phyloP scores from a whole-genome alignment of 2,113 vertebrate species.

The Mohoua ochrocephala region DNA sequence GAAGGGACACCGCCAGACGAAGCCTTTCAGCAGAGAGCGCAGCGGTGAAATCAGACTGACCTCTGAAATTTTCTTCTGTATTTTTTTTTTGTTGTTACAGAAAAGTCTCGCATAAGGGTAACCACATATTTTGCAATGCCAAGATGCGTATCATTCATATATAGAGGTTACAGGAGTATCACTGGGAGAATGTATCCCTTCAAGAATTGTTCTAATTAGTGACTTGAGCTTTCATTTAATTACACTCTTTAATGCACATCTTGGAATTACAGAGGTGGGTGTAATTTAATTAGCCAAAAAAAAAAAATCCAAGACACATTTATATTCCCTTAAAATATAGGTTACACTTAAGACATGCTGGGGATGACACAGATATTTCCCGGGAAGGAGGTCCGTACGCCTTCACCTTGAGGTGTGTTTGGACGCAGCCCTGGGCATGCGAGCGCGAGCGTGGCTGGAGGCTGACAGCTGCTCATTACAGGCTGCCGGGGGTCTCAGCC shows the following conservation, averaged over 20 bases:
- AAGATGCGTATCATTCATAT: not conserved
- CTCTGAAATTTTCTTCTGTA: not conserved
- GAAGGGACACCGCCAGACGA: not conserved
- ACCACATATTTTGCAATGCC: not conserved
- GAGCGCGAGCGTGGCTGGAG: not conserved
- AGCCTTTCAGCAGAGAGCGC: not conserved
- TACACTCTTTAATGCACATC: conserved; percentile 43
- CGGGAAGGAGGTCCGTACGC: accelerated
- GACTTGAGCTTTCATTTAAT: conserved; percentile 53
- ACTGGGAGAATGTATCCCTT: conserved; percentile 24
- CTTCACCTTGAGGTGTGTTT: not conserved
- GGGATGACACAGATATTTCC: not conserved
- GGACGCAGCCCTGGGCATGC: not conserved
- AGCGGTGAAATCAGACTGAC: not conserved
- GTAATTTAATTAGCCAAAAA: conserved; percentile 40
- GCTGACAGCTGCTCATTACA: conserved; percentile 58
- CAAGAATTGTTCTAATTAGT: conserved; percentile 49
- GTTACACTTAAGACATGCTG: not conserved
- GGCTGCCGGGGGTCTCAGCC: not conserved
- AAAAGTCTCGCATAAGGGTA: not conserved
- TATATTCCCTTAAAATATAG: conserved; percentile 23
- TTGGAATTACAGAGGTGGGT: conserved; percentile 48
- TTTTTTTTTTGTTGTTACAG: not conserved
- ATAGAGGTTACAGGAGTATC: conserved; percentile 2
- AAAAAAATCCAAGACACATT: not conserved